Percentiles rank a stretch among this genome's conserved stretches.
Conservation (phyloP, 2,797 vertebrate genomes). For the Leucoraja ocellata region DNA sequence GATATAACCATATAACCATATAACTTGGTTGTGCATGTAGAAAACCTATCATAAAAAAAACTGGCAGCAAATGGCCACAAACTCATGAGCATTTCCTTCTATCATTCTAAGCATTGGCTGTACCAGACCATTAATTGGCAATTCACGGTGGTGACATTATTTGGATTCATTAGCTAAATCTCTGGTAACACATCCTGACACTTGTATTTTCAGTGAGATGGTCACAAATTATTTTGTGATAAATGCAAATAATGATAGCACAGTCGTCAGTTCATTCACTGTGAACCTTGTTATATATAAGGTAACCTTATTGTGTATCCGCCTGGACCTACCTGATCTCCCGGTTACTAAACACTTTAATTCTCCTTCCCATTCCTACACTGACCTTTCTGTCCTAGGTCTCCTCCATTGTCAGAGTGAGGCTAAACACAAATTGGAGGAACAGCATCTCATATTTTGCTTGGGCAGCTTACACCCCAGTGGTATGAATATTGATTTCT, state of each 20-base stretch:
- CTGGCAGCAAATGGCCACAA: not conserved
- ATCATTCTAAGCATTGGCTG: not conserved
- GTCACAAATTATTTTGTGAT: slow-evolving; percentile 23
- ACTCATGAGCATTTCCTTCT: not conserved
- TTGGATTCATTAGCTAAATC: not conserved
- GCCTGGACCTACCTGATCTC: too few relatives aligned
- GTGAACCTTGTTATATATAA: not conserved
- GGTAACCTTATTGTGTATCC: too few relatives aligned
- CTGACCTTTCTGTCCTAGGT: too few relatives aligned
- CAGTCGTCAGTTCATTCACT: not conserved
- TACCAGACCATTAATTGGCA: not conserved
- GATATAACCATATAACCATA: not conserved
- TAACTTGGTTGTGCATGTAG: not conserved
- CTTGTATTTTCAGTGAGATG: not conserved
- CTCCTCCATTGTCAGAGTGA: too few relatives aligned
- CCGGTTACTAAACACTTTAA: too few relatives aligned
- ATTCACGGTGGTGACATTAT: slow-evolving; percentile 13
- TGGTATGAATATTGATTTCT: too few relatives aligned
- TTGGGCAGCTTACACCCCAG: too few relatives aligned
- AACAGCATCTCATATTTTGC: too few relatives aligned
- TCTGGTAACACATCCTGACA: not conserved
- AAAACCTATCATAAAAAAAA: not conserved
- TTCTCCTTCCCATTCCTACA: too few relatives aligned
- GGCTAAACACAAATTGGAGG: too few relatives aligned
- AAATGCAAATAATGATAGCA: not conserved